Evolutionary conservation across 2,888 invertebrate species (phyloP).

Genomic region (Acrobasis repandana): DNA sequence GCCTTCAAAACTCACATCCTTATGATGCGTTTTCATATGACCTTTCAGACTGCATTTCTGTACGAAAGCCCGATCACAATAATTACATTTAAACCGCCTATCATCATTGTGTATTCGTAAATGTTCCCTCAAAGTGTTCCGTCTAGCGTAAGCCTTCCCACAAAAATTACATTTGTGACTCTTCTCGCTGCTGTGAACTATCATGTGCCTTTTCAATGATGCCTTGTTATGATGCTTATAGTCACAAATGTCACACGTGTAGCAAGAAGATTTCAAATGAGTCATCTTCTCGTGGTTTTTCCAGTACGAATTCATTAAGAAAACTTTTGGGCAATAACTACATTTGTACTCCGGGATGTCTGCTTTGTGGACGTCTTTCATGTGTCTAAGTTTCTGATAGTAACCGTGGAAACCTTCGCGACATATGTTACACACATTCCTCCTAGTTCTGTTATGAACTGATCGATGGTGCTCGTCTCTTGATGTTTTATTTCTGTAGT

Average conservation of each 20-base stretch:
- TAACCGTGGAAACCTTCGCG: conserved; percentile 13
- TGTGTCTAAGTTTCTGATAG: conserved; percentile 13
- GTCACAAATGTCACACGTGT: conserved; percentile 21
- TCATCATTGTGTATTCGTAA: conserved; percentile 26
- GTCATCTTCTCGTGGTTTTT: conserved; percentile 11
- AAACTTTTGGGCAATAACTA: conserved; percentile 21
- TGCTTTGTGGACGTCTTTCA: conserved; percentile 17
- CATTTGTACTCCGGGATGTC: conserved; percentile 19
- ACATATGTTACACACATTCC: conserved; percentile 17
- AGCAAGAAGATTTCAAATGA: conserved; percentile 12
- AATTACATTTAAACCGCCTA: conserved; percentile 20
- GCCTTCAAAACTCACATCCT: background rate
- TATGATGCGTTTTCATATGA: conserved; percentile 24
- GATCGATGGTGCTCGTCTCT: conserved; percentile 10
- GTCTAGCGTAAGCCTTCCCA: conserved; percentile 18
- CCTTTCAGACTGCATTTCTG: conserved; percentile 23
- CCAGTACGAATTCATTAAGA: conserved; percentile 17
- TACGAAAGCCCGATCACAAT: conserved; percentile 20
- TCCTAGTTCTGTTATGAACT: conserved; percentile 3
- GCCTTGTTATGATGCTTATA: conserved; percentile 18
- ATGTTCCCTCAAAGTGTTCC: conserved; percentile 19
- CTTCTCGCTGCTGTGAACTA: conserved; percentile 16
- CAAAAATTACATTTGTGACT: conserved; percentile 22
- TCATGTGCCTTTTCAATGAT: conserved; percentile 21
- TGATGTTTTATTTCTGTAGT: background rate